Evolutionary conservation across 2,888 invertebrate species (phyloP).

Genomic region (Corbicula japonica): DNA sequence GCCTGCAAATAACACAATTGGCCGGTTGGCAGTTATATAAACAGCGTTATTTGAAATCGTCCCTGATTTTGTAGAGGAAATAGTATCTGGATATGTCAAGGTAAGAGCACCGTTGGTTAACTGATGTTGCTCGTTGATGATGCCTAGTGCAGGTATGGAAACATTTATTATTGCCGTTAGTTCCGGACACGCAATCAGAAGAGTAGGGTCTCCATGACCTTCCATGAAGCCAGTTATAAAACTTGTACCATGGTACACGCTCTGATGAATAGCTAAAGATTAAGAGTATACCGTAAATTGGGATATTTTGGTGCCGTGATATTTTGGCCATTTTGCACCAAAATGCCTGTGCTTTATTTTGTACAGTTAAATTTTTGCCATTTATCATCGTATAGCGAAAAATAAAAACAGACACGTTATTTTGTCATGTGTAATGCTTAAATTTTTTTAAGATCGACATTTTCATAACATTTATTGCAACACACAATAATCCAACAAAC

Average conservation of each 20-base stretch:
- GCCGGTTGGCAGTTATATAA: conserved; percentile 1
- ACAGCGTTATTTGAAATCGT: neutral
- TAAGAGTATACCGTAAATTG: too few relatives aligned
- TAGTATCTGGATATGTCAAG: neutral
- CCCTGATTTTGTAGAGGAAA: neutral
- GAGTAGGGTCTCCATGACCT: neutral
- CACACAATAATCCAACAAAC: too few relatives aligned
- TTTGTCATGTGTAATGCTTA: too few relatives aligned
- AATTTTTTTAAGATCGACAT: too few relatives aligned
- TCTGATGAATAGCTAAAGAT: too few relatives aligned
- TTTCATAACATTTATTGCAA: too few relatives aligned
- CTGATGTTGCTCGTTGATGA: neutral
- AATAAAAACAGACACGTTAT: too few relatives aligned
- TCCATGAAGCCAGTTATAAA: conserved; percentile 25
- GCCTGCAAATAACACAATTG: conserved; percentile 2
- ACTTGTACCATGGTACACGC: conserved; percentile 11
- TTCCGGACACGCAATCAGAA: neutral
- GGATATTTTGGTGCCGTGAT: too few relatives aligned
- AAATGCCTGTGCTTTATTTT: too few relatives aligned
- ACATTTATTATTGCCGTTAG: conserved; percentile 7
- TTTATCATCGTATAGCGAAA: too few relatives aligned
- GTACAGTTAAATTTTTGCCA: too few relatives aligned
- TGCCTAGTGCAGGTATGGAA: neutral
- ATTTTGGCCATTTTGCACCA: too few relatives aligned
- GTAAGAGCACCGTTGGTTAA: neutral